A percentile compares a stretch with the other conserved stretches of the same genome.
phyloP scores from a whole-genome alignment of 2,888 invertebrate genomes.

The Beris chalybata region DNA sequence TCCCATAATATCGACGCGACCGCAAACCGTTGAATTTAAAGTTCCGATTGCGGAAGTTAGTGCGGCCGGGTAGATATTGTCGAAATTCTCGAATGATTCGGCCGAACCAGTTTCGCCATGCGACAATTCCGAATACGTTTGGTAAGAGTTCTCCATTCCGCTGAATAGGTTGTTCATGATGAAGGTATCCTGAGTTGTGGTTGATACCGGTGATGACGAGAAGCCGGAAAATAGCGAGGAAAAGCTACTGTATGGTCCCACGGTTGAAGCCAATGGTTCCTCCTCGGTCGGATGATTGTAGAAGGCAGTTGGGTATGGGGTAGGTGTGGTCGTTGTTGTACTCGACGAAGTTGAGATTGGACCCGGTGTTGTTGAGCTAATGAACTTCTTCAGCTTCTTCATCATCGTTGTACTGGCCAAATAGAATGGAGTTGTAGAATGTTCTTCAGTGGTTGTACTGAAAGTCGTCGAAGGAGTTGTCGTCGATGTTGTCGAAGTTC shows the following conservation, averaged over 20 bases:
- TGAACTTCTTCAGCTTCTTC: slow-evolving; percentile 56
- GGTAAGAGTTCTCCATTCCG: slow-evolving; percentile 54
- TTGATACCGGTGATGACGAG: slow-evolving; percentile 40
- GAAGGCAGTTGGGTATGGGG: slow-evolving; percentile 46
- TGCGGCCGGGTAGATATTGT: slow-evolving; percentile 63
- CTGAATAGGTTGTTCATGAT: slow-evolving; percentile 54
- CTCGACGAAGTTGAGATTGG: slow-evolving; percentile 43
- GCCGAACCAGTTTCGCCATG: slow-evolving; percentile 50
- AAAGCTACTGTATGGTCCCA: slow-evolving; percentile 38
- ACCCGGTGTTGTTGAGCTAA: slow-evolving; percentile 46
- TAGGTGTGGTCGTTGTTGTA: slow-evolving; percentile 47
- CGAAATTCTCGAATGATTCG: slow-evolving; percentile 61
- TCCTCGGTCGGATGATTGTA: slow-evolving; percentile 38
- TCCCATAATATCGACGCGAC: slow-evolving; percentile 87
- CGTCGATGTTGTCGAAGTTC: slow-evolving; percentile 46
- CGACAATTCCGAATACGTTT: slow-evolving; percentile 52
- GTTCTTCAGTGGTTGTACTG: slow-evolving; percentile 48
- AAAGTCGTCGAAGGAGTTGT: slow-evolving; percentile 48
- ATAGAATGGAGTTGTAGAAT: slow-evolving; percentile 41
- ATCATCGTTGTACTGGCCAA: slow-evolving; percentile 53
- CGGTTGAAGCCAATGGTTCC: slow-evolving; percentile 39
- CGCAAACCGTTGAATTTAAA: slow-evolving; percentile 67
- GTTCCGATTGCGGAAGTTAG: slow-evolving; percentile 57
- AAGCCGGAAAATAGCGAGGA: slow-evolving; percentile 49
- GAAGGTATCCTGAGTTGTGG: slow-evolving; percentile 49